Evolutionary conservation across 1,140 invertebrate genomes (phyloP), one percentile per base, ranked within the genome.

Genomic region (Trichonephila clavipes): DNA sequence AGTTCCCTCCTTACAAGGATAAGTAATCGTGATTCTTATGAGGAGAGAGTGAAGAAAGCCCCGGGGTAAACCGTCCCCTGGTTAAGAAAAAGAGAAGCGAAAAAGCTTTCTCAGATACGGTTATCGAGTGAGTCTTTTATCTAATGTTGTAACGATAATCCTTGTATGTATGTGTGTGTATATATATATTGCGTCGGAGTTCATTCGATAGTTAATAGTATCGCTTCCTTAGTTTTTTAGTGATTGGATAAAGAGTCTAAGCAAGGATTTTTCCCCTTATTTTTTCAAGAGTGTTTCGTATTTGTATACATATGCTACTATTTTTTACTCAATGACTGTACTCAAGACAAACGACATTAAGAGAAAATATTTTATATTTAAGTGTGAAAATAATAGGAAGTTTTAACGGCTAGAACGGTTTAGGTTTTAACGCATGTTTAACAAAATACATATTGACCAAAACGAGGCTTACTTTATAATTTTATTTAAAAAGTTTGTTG

Each of bases 21-120:
- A 85, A 85, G 58, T 85, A 85, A 61, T 85, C 51, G 58, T 85
- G 83, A 85, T 85, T 51, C 83, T 85, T 85, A 59, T 59, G 83
- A 59, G 83, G 83, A 21, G 51, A 85, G 24, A 85, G 83, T 59
- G 58, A 85, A 85, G 83, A 61, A 59, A 44, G 72, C 83, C 83
- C 83, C n/a, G 51, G 83, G 83, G 83, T 24, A 18, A 58, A 59
- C 44, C 83, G 19, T 59, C 34, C 58, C 28, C 44, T 59, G 83
- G 83, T 58, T 85, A 85, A 85, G 58, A 85, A 51, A n/a, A 59
- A 85, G 58, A 85, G 51, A 61, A 85, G 51, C 83, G 83, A 85
- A 85, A 85, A 85, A 85, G 83, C 83, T 85, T 85, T 85, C 59
- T 28, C 44, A 24, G 83, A 85, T 85, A 85, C 21, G 44, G 83